Evolutionary conservation across 1,140 invertebrate species (phyloP), one percentile per base, ranked within the genome.

Genomic region (Hylaeus anthracinus): DNA sequence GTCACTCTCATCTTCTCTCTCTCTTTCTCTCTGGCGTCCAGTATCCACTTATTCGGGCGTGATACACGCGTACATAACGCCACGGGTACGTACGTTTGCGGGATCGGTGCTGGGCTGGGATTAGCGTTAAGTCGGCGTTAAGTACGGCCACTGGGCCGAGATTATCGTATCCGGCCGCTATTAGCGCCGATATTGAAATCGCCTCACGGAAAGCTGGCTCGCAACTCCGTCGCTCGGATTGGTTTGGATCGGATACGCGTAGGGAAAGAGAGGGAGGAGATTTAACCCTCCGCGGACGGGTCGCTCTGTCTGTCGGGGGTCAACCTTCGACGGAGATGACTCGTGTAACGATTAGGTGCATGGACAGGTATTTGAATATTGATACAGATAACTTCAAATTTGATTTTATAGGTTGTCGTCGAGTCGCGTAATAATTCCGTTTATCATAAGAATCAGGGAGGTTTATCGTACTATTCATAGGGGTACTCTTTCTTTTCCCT

Each of bases 101-200:
- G 72, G 58, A 74, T 83, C 72, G 76, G 63, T 43, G 71, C 48
- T 58, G 71, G 73, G 72, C 66, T 48, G 60, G 79, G 88, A 88
- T 88, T 80, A 84, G 73, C 84, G 84, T 86, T 87, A 88, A 88
- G 88, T 89, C 88, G 66, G 66, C 84, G 81, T 88, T 89, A 86
- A 89, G 86, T 85, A 88, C 81, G 86, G 79, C 74, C 83, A 77
- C 74, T 74, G 71, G 72, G 51, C 41, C 58, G 74, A 82, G 88
- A 89, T 90, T 90, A 90, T 88, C 88, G 82, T 86, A 86, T 88
- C 83, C 82, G 65, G 60, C 67, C 69, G 53, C 74, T 78, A 86
- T 86, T 86, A 84, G 82, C 72, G 72, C 60, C 82, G 67, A 78
- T 84, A 82, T 87, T 84, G 75, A 87, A 84, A 79, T 87, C 67